These are phyloP conservation scores for Scaptomyza parva DNA, from an alignment of 2,888 invertebrate genomes.

Conservation along the genomic window DNA sequence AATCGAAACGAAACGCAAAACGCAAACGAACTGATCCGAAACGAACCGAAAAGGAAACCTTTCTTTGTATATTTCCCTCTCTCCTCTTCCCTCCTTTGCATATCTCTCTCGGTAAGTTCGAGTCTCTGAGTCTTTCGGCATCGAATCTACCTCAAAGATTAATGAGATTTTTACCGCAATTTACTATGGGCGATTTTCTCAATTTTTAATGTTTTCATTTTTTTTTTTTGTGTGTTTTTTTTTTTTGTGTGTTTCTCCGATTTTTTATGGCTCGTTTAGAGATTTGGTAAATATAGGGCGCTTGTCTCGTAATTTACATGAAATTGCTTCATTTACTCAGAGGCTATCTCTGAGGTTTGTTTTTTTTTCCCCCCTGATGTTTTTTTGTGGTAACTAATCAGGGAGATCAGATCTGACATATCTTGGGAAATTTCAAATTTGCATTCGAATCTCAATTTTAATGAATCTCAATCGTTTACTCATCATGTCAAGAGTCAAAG, in stretches of 20 bases:
- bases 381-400: conserved; percentile 36
- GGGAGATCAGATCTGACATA: not conserved
- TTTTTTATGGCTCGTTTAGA: conserved; percentile 77
- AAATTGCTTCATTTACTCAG: conserved; percentile 75
- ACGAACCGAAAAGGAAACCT: not conserved
- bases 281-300: conserved; percentile 66
- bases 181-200: conserved; percentile 47
- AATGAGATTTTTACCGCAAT: conserved; percentile 71
- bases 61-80: too few relatives aligned
- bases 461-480: conserved; percentile 23
- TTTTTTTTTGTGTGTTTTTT: conserved; percentile 34
- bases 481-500: conserved; percentile 49
- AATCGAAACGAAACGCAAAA: not conserved
- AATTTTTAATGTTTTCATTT: conserved; percentile 47
- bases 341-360: conserved; percentile 22
- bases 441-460: conserved; percentile 12
- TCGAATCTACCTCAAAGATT: conserved; percentile 61
- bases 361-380: too few relatives aligned
- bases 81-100: conserved; percentile 5
- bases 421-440: conserved; percentile 53
- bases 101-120: not conserved
- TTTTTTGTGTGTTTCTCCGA: conserved; percentile 33
- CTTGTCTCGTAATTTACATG: conserved; percentile 81
- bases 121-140: conserved; percentile 4
- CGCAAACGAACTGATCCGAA: not conserved